Evolutionary conservation across 2,797 vertebrate genomes (phyloP).

Genomic region (Alauda arvensis): DNA sequence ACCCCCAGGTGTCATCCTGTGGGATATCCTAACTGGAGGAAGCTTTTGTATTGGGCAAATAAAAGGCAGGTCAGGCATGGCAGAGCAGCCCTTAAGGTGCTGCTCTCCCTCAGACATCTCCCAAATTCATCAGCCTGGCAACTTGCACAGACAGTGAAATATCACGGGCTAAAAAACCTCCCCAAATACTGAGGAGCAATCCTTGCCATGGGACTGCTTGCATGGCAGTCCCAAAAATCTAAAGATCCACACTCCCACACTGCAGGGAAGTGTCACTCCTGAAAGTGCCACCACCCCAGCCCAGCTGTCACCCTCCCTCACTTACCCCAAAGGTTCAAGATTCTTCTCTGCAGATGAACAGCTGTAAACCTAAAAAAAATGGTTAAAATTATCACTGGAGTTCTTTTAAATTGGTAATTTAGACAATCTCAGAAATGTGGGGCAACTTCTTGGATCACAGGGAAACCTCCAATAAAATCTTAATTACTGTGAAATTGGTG

Average conservation of each 20-base stretch:
- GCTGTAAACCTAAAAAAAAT: neutral
- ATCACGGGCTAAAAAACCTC: neutral
- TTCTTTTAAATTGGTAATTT: neutral
- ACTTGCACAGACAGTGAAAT: neutral
- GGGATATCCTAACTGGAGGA: neutral
- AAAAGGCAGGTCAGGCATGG: neutral
- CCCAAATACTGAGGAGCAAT: neutral
- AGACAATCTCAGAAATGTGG: neutral
- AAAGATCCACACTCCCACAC: neutral
- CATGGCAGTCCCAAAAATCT: neutral
- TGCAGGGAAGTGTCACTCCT: neutral
- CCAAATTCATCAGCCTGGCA: neutral
- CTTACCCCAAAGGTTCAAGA: neutral
- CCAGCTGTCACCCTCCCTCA: neutral
- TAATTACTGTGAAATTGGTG: neutral
- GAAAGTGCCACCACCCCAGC: accelerated
- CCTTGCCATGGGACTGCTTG: accelerated
- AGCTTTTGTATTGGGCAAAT: neutral
- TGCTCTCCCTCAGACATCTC: neutral
- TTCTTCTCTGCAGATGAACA: neutral
- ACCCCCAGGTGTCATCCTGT: neutral
- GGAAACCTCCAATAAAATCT: neutral
- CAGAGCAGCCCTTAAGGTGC: accelerated
- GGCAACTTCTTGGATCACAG: neutral
- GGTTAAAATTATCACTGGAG: neutral